A percentile compares a stretch with the other conserved stretches of the same genome.
Evolutionary conservation across 2,797 vertebrate genomes (phyloP).

Genomic region (Urophycis tenuis): DNA sequence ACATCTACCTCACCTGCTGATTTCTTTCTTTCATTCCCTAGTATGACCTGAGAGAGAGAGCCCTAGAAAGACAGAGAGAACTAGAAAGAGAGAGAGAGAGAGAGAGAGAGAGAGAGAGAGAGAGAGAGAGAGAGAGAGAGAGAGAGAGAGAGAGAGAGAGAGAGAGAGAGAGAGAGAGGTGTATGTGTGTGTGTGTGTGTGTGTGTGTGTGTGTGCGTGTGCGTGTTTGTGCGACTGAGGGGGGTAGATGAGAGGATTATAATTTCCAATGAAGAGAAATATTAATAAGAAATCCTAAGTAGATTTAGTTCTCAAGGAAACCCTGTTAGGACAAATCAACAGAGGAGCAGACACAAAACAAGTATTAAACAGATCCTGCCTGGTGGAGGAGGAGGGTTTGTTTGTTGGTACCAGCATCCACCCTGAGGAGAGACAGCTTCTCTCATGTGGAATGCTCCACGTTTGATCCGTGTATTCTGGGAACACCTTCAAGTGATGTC

Average conservation of each 20-base stretch:
- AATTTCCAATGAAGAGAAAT: slow-evolving; percentile 69
- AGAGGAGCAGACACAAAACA: slow-evolving; percentile 54
- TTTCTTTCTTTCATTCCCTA: too few species aligned
- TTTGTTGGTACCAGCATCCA: not conserved
- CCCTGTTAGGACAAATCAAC: slow-evolving; percentile 68
- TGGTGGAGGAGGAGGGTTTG: slow-evolving; percentile 15
- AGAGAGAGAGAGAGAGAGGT: not conserved
- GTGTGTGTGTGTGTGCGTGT: not conserved
- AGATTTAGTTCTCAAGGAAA: slow-evolving; percentile 77
- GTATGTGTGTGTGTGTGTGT: slow-evolving; percentile 4
- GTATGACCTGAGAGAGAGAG: slow-evolving; percentile 62
- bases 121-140: too few species aligned
- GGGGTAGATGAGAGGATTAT: slow-evolving; percentile 71
- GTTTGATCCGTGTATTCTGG: not conserved
- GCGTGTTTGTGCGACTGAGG: slow-evolving; percentile 1
- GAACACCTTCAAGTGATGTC: too few species aligned
- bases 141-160: not conserved
- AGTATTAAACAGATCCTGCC: slow-evolving; percentile 52
- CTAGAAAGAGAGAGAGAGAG: slow-evolving; percentile 15
- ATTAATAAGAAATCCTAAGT: slow-evolving; percentile 76
- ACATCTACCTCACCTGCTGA: too few species aligned
- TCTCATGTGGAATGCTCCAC: not conserved
- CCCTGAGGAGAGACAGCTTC: not conserved
- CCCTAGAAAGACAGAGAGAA: slow-evolving; percentile 30
- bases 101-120: too few species aligned